Conservation (phyloP, 2,888 invertebrate species). For the Drosophila austrosaltans region DNA sequence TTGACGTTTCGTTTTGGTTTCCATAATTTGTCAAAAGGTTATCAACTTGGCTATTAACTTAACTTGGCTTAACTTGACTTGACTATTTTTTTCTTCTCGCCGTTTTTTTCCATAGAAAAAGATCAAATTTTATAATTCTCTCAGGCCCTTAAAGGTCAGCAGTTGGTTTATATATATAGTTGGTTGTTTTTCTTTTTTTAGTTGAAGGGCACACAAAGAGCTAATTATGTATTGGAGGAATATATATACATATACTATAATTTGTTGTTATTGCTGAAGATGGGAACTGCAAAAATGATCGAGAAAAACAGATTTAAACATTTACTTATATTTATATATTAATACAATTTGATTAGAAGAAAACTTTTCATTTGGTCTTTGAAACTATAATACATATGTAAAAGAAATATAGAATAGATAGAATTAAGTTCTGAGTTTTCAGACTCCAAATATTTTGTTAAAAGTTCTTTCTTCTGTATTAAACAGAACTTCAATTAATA, state of each 20-base stretch:
- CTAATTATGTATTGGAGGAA: constrained; percentile 58
- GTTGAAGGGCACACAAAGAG: constrained; percentile 64
- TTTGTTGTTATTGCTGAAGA: neutral
- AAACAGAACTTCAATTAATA: no score
- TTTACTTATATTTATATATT: no score
- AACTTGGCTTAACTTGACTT: constrained; percentile 6
- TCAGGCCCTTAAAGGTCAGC: constrained; percentile 46
- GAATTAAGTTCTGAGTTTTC: no score
- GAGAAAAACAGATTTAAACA: neutral
- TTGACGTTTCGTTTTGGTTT: constrained; percentile 44
- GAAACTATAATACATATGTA: no score
- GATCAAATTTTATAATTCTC: constrained; percentile 11
- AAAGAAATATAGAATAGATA: no score
- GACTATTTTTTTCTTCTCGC: neutral
- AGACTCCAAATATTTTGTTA: no score
- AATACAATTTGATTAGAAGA: no score
- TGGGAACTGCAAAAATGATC: neutral
- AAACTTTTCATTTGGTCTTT: no score
- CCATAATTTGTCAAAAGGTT: constrained; percentile 64
- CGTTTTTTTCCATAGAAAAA: neutral
- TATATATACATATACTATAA: neutral
- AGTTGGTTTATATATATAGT: constrained; percentile 23
- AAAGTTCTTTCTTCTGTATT: no score
- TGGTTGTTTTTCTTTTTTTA: constrained; percentile 10
- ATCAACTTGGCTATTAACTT: constrained; percentile 17